Evolutionary conservation across 1,140 invertebrate species (phyloP), one percentile per base, ranked within the genome.

Genomic region (Drosophila elegans): DNA sequence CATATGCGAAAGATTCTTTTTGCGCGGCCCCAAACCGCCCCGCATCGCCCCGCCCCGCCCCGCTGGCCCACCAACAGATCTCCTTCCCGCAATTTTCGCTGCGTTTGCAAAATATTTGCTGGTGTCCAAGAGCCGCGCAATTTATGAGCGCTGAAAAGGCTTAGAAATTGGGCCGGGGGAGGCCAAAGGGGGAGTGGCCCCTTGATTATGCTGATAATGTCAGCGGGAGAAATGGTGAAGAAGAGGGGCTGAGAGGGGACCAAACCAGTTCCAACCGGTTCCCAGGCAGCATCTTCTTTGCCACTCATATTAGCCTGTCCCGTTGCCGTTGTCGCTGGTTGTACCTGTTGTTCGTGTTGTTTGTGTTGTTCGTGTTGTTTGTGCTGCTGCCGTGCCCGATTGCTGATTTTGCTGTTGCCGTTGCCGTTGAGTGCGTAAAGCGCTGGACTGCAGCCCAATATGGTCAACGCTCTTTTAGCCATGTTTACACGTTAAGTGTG

Each of bases 151-250:
- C 89, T 88, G 85, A 88, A 88, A 88, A 84, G 85, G 76, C 83
- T 88, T 88, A 88, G 83, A 64, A 12, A 32, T 4, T n/a, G 60
- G 25, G 32, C 3, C 13, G 55, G 10, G 21, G n/a, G 32, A 21
- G 25, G 2, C 4, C 16, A 3, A 13, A 3, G 25, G 25, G 25
- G 42, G 48, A 25, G 45, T 27, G 45, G 82, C 74, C 78, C 61
- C 80, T 89, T 89, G 84, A 88, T 88, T 89, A 90, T 88, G 80
- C 80, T 89, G 84, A 89, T 88, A 89, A 84, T 88, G 84, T 89
- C 84, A 57, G 68, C 68, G 41, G 68, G 34, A 45, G 63, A 48
- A 69, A 21, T 21, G 16, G 16, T 21, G 16, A 1, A 21, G 1
- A 21, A 21, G 16, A 66, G 38, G 64, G 66, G 64, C 53, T 71